Evolutionary conservation across 1,140 invertebrate species (phyloP), one percentile per base, ranked within the genome.

Genomic region (Neomicropteryx cornuta): DNA sequence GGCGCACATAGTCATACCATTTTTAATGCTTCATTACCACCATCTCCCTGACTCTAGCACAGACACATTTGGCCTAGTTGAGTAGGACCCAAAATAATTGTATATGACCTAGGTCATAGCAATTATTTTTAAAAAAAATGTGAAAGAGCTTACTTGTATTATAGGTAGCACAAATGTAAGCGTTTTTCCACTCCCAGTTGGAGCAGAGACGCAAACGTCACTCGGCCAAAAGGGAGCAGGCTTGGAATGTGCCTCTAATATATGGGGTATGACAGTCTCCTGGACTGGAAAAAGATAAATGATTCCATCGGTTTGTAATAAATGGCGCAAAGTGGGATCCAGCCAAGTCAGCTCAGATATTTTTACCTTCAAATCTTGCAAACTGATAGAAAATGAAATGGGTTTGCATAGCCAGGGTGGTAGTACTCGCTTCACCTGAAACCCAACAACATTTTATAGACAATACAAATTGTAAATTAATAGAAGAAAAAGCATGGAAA

Each of bases 151-250:
- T 52, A 72, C 71, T 62, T 97, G 87, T 32, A 99, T 68, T 33
- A 97, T 81, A 10, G 95, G 95, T 38, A 98, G 62, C 41, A 88
- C 87, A 75, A 90, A 98, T 4, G 91, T 81, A 33, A 98, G 62
- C 1, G 95, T 98, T 72, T 99, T 99, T 6, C 95, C 95, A 74
- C 91, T 96, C 8, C 95, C 96, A 11, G 96, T 99, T 16, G 94
- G 92, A 28, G 94, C 91, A 17, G 91, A 95, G 23, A 98, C 85
- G 69, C 94, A 97, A n/a, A 96, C 71, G 61, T 99, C 95, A 45
- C 78, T 72, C 1, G 84, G 81, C 59, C 83, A 76, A 44, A 77
- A 72, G 1, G 68, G 58, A 40, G 61, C 50, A 24, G 76, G 71
- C 39, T 75, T 66, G 27, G 70, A 60, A 38, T 76, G 66, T 41